Percentiles rank a stretch among this genome's conserved stretches.
phyloP scores from a whole-genome alignment of 2,113 vertebrate genomes.

The Burhinus oedicnemus region DNA sequence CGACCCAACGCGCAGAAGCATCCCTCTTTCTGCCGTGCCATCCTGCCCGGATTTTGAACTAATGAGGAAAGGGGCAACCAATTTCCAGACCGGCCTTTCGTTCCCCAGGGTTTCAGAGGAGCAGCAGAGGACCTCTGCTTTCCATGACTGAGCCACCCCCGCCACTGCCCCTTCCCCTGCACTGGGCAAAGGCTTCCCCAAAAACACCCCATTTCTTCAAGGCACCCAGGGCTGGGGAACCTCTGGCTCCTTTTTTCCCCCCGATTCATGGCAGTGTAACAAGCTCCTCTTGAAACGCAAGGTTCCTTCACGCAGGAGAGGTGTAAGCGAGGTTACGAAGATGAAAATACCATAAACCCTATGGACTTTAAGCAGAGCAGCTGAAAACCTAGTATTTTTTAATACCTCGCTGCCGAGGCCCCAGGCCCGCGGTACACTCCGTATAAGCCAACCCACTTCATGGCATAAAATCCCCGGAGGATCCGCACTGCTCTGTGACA shows the following conservation, averaged over 20 bases:
- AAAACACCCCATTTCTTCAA: background rate
- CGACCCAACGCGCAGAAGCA: background rate
- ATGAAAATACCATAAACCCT: background rate
- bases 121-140: background rate
- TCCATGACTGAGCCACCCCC: rapidly evolving
- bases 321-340: background rate
- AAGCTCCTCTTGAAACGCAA: background rate
- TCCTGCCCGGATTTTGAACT: background rate
- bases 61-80: background rate
- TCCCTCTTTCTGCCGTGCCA: background rate
- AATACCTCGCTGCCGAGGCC: background rate
- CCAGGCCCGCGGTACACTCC: background rate
- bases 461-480: background rate
- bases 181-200: background rate
- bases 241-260: rapidly evolving
- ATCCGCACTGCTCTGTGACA: background rate
- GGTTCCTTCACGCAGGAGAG: background rate
- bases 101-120: background rate
- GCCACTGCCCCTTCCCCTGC: rapidly evolving
- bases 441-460: background rate
- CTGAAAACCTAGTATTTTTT: background rate
- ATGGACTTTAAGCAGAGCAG: background rate
- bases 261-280: background rate
- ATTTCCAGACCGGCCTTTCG: background rate
- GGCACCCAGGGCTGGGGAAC: background rate